Conservation (phyloP, 2,888 invertebrate genomes). For the Phalangium opilio region DNA sequence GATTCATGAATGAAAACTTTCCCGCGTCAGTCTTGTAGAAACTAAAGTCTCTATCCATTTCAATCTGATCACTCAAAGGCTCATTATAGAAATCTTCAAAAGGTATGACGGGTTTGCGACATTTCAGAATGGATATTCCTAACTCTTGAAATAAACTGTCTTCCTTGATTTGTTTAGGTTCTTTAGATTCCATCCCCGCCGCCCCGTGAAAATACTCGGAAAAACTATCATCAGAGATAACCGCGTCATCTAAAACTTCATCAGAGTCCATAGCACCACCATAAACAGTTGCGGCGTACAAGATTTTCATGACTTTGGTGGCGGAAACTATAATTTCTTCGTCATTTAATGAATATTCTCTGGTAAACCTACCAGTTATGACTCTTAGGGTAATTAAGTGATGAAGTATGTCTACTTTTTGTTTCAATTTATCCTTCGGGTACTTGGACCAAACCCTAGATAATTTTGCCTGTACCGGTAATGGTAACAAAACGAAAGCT, state of each 20-base stretch:
- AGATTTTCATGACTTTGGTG: conserved; percentile 65
- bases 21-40: conserved; percentile 47
- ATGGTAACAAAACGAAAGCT: conserved; percentile 52
- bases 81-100: conserved; percentile 90
- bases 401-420: conserved; percentile 54
- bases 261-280: conserved; percentile 43
- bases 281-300: conserved; percentile 56
- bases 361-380: conserved; percentile 54
- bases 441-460: conserved; percentile 61
- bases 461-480: conserved; percentile 58
- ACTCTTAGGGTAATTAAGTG: conserved; percentile 74
- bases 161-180: conserved; percentile 25
- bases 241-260: conserved; percentile 21
- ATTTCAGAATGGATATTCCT: conserved; percentile 58
- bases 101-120: conserved; percentile 63
- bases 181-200: conserved; percentile 28
- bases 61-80: conserved; percentile 74
- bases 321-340: conserved; percentile 67
- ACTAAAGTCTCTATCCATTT: conserved; percentile 86
- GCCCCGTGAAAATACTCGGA: conserved; percentile 26
- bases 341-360: conserved; percentile 63
- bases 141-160: conserved; percentile 56
- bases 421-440: conserved; percentile 36
- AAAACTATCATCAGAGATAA: conserved; percentile 32
- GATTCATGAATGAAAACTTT: conserved; percentile 76